Percentiles rank a stretch among this genome's conserved stretches.
Conservation (phyloP, 2,113 vertebrate genomes). For the Gymnocephalus cernua region DNA sequence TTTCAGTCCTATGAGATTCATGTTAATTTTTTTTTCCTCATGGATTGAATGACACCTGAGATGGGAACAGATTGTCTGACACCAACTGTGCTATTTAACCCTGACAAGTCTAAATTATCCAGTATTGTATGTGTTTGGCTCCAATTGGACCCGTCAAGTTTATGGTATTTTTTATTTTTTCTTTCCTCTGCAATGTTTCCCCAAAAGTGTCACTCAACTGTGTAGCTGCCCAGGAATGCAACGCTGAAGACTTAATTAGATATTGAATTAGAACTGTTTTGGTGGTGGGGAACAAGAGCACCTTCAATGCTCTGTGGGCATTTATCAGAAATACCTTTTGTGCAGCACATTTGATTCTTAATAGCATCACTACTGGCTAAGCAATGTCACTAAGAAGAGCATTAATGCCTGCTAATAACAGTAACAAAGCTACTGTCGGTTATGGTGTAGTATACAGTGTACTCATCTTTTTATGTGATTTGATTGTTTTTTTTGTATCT, state of each 20-base stretch:
- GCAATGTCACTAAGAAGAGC: constrained; percentile 63
- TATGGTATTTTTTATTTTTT: constrained; percentile 9
- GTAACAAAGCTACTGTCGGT: constrained; percentile 74
- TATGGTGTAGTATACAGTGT: constrained; percentile 65
- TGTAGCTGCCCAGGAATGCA: constrained; percentile 51
- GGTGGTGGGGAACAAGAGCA: constrained; percentile 71
- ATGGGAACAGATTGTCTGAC: constrained; percentile 31
- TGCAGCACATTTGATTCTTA: constrained; percentile 71
- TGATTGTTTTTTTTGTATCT: constrained; percentile 77
- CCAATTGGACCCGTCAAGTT: constrained; percentile 41
- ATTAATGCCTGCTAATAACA: constrained; percentile 64
- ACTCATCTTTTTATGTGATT: constrained; percentile 75
- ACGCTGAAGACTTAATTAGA: constrained; percentile 53
- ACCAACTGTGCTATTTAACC: constrained; percentile 63
- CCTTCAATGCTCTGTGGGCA: constrained; percentile 73
- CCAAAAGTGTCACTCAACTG: constrained; percentile 43
- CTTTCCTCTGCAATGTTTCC: constrained; percentile 24
- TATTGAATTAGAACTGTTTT: constrained; percentile 60
- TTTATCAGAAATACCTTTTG: constrained; percentile 70
- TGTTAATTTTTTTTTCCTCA: neutral
- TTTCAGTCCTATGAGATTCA: constrained; percentile 31
- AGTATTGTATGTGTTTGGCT: constrained; percentile 68
- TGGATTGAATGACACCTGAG: constrained; percentile 13
- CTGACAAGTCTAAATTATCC: constrained; percentile 35
- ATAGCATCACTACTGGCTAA: constrained; percentile 76